Evolutionary conservation across 2,797 vertebrate genomes (phyloP).

Genomic region (Valencia hispanica): DNA sequence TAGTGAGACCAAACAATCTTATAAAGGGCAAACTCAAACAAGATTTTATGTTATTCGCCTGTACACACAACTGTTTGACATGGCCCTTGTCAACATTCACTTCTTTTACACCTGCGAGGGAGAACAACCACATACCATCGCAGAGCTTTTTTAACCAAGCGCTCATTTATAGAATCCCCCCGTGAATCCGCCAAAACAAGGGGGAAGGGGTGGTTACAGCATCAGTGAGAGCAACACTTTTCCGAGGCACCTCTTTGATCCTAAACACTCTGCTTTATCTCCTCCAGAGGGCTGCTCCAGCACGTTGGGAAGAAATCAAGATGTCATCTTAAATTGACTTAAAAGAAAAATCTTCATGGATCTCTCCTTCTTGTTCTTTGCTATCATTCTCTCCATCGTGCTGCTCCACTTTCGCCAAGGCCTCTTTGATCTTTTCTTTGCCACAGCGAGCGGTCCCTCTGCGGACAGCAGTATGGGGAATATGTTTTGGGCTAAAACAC

Average conservation of each 20-base stretch:
- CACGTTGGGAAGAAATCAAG: constrained; percentile 80
- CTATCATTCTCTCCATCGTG: constrained; percentile 63
- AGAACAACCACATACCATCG: constrained; percentile 30
- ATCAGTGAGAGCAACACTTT: constrained; percentile 61
- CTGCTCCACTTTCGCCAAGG: constrained; percentile 65
- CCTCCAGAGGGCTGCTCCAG: constrained; percentile 55
- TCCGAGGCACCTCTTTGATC: constrained; percentile 78
- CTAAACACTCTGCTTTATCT: constrained; percentile 79
- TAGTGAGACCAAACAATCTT: constrained; percentile 32
- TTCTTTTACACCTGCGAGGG: constrained; percentile 31
- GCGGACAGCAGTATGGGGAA: constrained; percentile 53
- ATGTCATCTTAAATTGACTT: constrained; percentile 83
- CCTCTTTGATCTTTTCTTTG: constrained; percentile 77
- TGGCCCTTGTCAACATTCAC: constrained; percentile 19
- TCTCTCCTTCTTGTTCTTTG: constrained; percentile 72
- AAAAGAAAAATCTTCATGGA: constrained; percentile 70
- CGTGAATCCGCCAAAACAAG: constrained; percentile 59
- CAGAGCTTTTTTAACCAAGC: constrained; percentile 22
- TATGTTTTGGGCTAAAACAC: constrained; percentile 55
- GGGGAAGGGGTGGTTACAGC: constrained; percentile 56
- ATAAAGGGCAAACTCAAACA: constrained; percentile 11
- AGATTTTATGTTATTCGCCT: constrained; percentile 16
- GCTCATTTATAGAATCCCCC: constrained; percentile 36
- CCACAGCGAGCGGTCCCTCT: constrained; percentile 59
- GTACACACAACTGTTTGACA: constrained; percentile 15